Evolutionary conservation across 1,140 invertebrate genomes (phyloP).

Genomic region (Araneus ventricosus): DNA sequence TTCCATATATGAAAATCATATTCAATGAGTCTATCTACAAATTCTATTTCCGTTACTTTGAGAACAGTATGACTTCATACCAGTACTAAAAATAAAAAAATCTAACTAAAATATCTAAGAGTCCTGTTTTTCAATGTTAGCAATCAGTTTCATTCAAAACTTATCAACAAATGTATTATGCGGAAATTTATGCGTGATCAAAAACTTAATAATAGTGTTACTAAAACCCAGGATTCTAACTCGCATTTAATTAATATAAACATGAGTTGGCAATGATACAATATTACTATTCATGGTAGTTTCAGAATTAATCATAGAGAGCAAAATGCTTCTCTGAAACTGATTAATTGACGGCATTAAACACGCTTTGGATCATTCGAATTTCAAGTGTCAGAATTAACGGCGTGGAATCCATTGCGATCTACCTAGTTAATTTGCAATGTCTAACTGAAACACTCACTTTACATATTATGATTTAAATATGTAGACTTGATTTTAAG

Average conservation of each 20-base stretch:
- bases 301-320: background rate
- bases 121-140: too few species aligned
- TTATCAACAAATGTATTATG: too few species aligned
- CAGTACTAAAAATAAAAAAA: too few species aligned
- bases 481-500: background rate
- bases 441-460: background rate
- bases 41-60: too few species aligned
- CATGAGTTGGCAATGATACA: background rate
- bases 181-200: too few species aligned
- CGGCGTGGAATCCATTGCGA: background rate
- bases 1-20: too few species aligned
- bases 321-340: background rate
- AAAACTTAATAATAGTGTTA: too few species aligned
- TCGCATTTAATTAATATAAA: conserved; percentile 3
- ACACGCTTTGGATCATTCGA: background rate
- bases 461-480: conserved; percentile 5
- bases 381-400: conserved; percentile 4
- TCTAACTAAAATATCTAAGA: too few species aligned
- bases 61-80: too few species aligned
- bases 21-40: too few species aligned
- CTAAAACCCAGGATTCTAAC: background rate
- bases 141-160: too few species aligned
- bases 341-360: conserved; percentile 2
- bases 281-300: background rate
- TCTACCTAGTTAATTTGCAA: background rate